Base-by-base conservation (phyloP, 2,113 vertebrate genomes). In the Rhynchomys soricoides region DNA sequence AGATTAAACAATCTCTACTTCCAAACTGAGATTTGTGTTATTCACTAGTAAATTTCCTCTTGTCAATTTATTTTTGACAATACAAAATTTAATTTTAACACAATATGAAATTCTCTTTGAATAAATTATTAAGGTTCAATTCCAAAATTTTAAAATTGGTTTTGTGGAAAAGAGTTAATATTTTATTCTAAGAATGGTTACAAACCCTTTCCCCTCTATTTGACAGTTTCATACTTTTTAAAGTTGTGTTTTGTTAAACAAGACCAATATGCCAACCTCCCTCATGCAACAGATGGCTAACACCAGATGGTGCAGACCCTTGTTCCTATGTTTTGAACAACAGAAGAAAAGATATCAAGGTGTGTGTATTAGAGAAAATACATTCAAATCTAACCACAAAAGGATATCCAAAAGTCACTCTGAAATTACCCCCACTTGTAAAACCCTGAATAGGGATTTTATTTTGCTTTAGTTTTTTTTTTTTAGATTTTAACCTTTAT, bases 241-340 rank as follows among this genome's bases (percentile, higher is more conserved):
- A 81, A 90, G 77, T 34, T 73, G 2, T 92, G 11, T 88, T 94
- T 97, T 94, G 59, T 85, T 94, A 95, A 97, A 88, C 22, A 93
- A 96, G 45, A 87, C 64, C 6, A 64, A n/a, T 40, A 52, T 92
- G 45, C 89, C 74, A 81, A 86, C 7, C 79, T 90, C 74, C 83
- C 15, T 55, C 40, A 95, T 59, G 73, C 92, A 97, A 86, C 92
- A 97, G 87, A 93, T 92, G 95, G 87, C 79, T 10, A 8, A 66
- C 19, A 79, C 40, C 70, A 96, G 89, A 89, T 88, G 75, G 64
- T 29, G 0, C 16, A 95, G 50, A 87, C 66, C 50, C 81, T 85
- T 95, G 86, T 43, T 93, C 90, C 75, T 62, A 77, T 85, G 83
- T 91, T 96, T 97, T 86, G 11, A 73, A 96, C 57, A 78, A 77